These are phyloP conservation scores for Diaprepes abbreviatus DNA, from an alignment of 2,888 invertebrate genomes.

Conservation along the genomic window DNA sequence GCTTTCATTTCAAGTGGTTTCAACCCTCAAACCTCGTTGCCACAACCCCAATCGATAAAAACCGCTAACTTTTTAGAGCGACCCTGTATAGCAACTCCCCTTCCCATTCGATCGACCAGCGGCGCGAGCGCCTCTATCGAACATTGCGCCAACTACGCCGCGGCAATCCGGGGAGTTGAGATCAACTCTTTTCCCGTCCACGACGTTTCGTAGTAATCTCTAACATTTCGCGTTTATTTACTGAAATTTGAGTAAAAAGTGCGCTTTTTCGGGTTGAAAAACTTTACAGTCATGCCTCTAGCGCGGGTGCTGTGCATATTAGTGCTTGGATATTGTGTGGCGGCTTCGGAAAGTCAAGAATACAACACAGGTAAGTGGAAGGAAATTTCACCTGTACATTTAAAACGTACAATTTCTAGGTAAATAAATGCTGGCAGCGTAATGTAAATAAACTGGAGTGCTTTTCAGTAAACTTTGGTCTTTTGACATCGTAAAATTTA, in stretches of 20 bases:
- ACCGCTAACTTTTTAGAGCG: slow-evolving; percentile 18
- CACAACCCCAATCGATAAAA: neutral
- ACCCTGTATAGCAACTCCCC: slow-evolving; percentile 34
- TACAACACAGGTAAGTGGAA: slow-evolving; percentile 54
- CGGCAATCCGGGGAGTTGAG: slow-evolving; percentile 53
- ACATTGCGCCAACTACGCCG: slow-evolving; percentile 50
- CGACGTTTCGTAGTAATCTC: slow-evolving; percentile 53
- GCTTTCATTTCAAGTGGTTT: neutral
- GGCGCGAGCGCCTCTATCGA: slow-evolving; percentile 50
- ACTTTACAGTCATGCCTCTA: slow-evolving; percentile 54
- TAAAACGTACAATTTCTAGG: slow-evolving; percentile 31
- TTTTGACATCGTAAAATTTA: neutral
- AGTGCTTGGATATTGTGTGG: slow-evolving; percentile 53
- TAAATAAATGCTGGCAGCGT: slow-evolving; percentile 44
- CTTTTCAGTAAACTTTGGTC: neutral
- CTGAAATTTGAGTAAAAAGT: slow-evolving; percentile 52
- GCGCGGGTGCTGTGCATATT: slow-evolving; percentile 54
- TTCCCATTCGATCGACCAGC: slow-evolving; percentile 51
- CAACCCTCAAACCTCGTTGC: neutral
- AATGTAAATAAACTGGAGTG: slow-evolving; percentile 33
- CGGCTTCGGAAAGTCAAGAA: slow-evolving; percentile 52
- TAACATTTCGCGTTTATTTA: slow-evolving; percentile 52
- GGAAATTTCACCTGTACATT: slow-evolving; percentile 52
- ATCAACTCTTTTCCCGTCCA: slow-evolving; percentile 54
- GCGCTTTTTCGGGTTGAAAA: slow-evolving; percentile 49